Evolutionary conservation across 1,140 invertebrate genomes (phyloP).

Genomic region (Drosophila yakuba): DNA sequence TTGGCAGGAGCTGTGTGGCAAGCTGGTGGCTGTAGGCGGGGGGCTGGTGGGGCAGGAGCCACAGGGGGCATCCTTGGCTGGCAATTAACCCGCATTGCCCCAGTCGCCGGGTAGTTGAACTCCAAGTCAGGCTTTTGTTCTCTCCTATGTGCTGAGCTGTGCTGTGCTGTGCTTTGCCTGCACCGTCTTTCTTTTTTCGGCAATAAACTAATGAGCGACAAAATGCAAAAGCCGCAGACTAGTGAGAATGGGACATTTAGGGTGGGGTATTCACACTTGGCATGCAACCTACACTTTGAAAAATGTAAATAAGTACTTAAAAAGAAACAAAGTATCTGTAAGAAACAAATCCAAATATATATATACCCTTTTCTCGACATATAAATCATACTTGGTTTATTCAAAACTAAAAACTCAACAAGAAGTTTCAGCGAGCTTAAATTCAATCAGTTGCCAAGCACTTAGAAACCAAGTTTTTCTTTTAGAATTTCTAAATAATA

Average conservation of each 20-base stretch:
- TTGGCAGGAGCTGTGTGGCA: slow-evolving; percentile 64
- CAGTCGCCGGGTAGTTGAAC: slow-evolving; percentile 68
- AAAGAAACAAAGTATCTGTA: too few relatives aligned
- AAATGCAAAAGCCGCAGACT: slow-evolving; percentile 67
- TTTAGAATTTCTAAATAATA: neutral
- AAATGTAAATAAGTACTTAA: neutral
- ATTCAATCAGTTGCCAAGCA: too few relatives aligned
- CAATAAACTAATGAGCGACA: slow-evolving; percentile 83
- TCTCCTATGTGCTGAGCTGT: slow-evolving; percentile 1
- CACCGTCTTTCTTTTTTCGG: slow-evolving; percentile 69
- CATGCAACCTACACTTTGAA: slow-evolving; percentile 30
- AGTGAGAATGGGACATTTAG: slow-evolving; percentile 17
- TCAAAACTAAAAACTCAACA: too few relatives aligned
- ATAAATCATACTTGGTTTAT: too few relatives aligned
- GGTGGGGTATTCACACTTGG: slow-evolving; percentile 63
- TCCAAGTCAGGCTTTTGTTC: slow-evolving; percentile 56
- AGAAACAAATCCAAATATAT: too few relatives aligned
- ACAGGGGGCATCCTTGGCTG: slow-evolving; percentile 45
- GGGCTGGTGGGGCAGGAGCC: slow-evolving; percentile 3
- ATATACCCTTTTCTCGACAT: too few relatives aligned
- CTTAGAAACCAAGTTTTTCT: too few relatives aligned
- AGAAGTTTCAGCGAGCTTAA: too few relatives aligned
- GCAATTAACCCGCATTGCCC: slow-evolving; percentile 75
- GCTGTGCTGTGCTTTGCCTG: slow-evolving; percentile 8
- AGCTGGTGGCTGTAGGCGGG: neutral